Conservation (phyloP, 2,888 invertebrate species). For the Mimas tiliae region DNA sequence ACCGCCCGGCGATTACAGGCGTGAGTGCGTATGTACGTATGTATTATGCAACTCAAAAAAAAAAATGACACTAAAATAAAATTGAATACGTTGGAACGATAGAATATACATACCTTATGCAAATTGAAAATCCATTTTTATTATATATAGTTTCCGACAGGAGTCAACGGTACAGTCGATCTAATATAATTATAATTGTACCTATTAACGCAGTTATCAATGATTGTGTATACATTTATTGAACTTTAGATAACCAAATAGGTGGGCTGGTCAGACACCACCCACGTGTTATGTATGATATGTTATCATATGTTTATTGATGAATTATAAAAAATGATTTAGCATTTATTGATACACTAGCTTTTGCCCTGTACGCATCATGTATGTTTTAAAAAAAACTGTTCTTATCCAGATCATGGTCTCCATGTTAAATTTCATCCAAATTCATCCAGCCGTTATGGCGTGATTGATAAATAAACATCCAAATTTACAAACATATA, state of each 20-base stretch:
- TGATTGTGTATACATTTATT: slow-evolving; percentile 7
- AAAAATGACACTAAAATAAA: no score
- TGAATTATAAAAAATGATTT: not conserved
- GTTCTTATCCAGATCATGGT: no score
- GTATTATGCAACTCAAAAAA: no score
- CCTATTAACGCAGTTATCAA: not conserved
- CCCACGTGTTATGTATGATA: slow-evolving; percentile 1
- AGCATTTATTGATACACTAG: not conserved
- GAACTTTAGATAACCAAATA: not conserved
- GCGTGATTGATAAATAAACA: no score
- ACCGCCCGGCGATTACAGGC: no score
- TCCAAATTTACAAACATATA: no score
- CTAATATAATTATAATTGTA: not conserved
- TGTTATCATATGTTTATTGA: not conserved
- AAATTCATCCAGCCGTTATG: no score
- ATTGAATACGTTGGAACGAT: no score
- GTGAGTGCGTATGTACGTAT: no score
- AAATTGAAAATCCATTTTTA: not conserved
- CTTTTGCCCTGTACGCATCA: no score
- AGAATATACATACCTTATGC: not conserved
- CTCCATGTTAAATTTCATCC: no score
- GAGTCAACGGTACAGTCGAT: not conserved
- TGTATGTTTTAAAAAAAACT: no score
- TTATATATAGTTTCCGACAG: not conserved
- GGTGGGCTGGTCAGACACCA: not conserved